phyloP scores from a whole-genome alignment of 2,113 vertebrate genomes.

The Triplophysa tibetana region DNA sequence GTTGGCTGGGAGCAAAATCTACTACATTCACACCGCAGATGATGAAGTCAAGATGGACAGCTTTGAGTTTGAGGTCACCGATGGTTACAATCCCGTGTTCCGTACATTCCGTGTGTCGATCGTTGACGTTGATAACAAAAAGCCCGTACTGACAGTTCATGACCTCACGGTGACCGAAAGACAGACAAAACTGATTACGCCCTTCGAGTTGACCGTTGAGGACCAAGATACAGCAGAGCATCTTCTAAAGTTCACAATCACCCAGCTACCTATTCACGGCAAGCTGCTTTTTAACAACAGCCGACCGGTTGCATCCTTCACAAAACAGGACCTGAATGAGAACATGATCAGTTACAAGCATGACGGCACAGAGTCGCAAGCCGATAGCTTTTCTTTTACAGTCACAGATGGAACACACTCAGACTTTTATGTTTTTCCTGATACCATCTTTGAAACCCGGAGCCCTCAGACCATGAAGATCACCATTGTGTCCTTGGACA shows the following conservation, averaged over 20 bases:
- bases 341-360: constrained; percentile 94
- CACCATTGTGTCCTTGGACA: constrained; percentile 79
- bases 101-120: constrained; percentile 93
- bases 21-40: constrained; percentile 92
- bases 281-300: constrained; percentile 84
- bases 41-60: constrained; percentile 96
- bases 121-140: constrained; percentile 93
- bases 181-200: constrained; percentile 89
- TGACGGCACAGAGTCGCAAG: constrained; percentile 80
- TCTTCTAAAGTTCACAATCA: constrained; percentile 83
- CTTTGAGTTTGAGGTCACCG: constrained; percentile 95
- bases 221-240: constrained; percentile 87
- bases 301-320: constrained; percentile 77
- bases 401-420: constrained; percentile 89
- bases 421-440: constrained; percentile 90
- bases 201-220: constrained; percentile 90
- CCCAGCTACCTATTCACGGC: constrained; percentile 84
- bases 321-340: constrained; percentile 93
- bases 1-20: constrained; percentile 91
- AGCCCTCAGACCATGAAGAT: constrained; percentile 89
- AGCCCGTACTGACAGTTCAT: constrained; percentile 87
- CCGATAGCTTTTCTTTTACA: constrained; percentile 92
- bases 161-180: constrained; percentile 81
- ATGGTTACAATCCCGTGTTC: constrained; percentile 91
- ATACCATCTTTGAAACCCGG: constrained; percentile 87